Conservation (phyloP, 2,888 invertebrate genomes). For the Nysson spinosus region DNA sequence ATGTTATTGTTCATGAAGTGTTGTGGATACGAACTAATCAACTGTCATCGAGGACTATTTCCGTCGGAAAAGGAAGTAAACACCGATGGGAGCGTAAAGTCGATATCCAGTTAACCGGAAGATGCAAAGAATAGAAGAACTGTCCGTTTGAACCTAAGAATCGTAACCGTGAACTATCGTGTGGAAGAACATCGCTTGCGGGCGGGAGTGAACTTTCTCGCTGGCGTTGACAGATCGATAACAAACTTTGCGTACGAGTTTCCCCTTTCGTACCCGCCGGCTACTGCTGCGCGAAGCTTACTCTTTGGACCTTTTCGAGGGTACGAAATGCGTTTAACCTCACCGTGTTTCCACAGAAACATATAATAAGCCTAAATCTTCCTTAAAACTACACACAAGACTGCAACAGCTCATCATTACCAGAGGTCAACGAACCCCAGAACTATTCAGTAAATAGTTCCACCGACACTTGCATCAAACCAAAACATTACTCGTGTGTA, state of each 20-base stretch:
- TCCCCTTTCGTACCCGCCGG: slow-evolving; percentile 46
- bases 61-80: no score
- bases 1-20: no score
- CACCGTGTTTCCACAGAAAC: neutral
- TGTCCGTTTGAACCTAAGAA: slow-evolving; percentile 10
- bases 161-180: slow-evolving; percentile 36
- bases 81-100: no score
- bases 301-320: slow-evolving; percentile 12
- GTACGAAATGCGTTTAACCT: slow-evolving; percentile 29
- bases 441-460: no score
- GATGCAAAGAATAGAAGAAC: neutral
- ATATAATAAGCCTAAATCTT: neutral
- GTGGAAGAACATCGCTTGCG: slow-evolving; percentile 53
- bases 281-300: slow-evolving; percentile 9
- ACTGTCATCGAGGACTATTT: no score
- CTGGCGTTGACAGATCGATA: slow-evolving; percentile 69
- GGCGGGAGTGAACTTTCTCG: slow-evolving; percentile 62
- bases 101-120: no score
- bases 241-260: slow-evolving; percentile 65
- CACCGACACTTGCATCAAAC: no score
- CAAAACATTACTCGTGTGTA: no score
- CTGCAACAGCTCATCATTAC: no score
- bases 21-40: neutral
- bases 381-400: no score
- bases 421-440: no score